Evolutionary conservation across 2,113 vertebrate species (phyloP).

Genomic region (Smithornis capensis): DNA sequence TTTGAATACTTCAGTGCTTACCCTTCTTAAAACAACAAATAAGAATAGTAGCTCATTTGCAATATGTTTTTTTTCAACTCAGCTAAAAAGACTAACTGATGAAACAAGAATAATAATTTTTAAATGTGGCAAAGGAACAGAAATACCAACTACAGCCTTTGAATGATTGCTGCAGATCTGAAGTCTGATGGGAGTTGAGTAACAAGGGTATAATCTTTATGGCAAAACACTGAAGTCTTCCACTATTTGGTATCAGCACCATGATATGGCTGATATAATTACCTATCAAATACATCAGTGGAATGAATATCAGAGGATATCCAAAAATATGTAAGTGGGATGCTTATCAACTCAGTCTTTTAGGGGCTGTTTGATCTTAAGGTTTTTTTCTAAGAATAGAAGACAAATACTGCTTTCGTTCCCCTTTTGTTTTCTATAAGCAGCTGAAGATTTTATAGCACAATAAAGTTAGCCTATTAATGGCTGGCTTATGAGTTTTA

Average conservation of each 20-base stretch:
- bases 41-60: conserved; percentile 74
- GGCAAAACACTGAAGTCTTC: conserved; percentile 20
- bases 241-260: not conserved
- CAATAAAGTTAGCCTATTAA: conserved; percentile 34
- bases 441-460: conserved; percentile 33
- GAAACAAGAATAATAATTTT: conserved; percentile 67
- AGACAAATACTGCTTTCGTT: not conserved
- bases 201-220: not conserved
- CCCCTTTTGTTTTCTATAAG: conserved; percentile 39
- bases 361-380: conserved; percentile 8
- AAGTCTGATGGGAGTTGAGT: not conserved
- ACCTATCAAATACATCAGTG: conserved; percentile 35
- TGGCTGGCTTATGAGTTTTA: not conserved
- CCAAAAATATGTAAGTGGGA: not conserved
- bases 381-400: not conserved
- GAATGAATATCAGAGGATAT: not conserved
- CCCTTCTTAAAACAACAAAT: conserved; percentile 76
- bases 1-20: conserved; percentile 72
- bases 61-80: conserved; percentile 55
- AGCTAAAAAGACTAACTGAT: conserved; percentile 65
- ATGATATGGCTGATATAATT: not conserved
- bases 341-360: conserved; percentile 6
- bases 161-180: conserved; percentile 17
- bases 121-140: conserved; percentile 39
- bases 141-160: conserved; percentile 22